Percentiles rank a stretch among this genome's conserved stretches.
Evolutionary conservation across 2,888 invertebrate species (phyloP).

Genomic region (Ormyrus pomaceus): DNA sequence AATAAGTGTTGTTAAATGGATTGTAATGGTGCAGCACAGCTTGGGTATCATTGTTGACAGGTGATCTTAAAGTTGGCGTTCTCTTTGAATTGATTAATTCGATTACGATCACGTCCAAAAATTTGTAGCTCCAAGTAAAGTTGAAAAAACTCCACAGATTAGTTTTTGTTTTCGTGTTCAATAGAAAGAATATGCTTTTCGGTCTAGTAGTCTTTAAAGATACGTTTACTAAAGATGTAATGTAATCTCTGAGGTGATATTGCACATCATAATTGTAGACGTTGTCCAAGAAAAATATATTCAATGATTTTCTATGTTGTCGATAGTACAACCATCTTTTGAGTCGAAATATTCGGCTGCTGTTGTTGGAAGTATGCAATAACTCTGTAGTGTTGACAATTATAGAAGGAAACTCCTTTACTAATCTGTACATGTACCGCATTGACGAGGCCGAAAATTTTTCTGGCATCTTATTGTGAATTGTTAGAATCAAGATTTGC

Average conservation of each 20-base stretch:
- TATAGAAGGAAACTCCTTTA: slow-evolving; percentile 7
- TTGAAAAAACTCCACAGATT: not conserved
- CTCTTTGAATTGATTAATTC: not conserved
- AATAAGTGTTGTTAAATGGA: slow-evolving; percentile 25
- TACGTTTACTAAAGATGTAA: not conserved
- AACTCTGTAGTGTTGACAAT: slow-evolving; percentile 15
- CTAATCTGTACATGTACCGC: not conserved
- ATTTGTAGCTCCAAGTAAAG: slow-evolving; percentile 24
- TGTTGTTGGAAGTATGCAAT: not conserved
- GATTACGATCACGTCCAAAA: slow-evolving; percentile 23
- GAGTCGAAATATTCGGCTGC: not conserved
- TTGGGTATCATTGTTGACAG: not conserved
- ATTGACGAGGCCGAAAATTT: not conserved
- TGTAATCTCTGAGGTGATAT: not conserved
- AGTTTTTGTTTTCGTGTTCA: not conserved
- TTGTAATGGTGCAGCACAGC: slow-evolving; percentile 30
- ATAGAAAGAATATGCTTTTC: slow-evolving; percentile 1
- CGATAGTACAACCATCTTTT: not conserved
- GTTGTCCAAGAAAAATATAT: slow-evolving; percentile 28
- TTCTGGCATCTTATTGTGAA: slow-evolving; percentile 6
- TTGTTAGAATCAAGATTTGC: not conserved
- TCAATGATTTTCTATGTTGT: slow-evolving; percentile 26
- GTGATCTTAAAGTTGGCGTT: too few species aligned
- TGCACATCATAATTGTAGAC: not conserved
- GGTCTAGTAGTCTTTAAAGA: slow-evolving; percentile 3